Evolutionary conservation across 2,113 vertebrate species (phyloP).

Genomic region (Vidua chalybeata): DNA sequence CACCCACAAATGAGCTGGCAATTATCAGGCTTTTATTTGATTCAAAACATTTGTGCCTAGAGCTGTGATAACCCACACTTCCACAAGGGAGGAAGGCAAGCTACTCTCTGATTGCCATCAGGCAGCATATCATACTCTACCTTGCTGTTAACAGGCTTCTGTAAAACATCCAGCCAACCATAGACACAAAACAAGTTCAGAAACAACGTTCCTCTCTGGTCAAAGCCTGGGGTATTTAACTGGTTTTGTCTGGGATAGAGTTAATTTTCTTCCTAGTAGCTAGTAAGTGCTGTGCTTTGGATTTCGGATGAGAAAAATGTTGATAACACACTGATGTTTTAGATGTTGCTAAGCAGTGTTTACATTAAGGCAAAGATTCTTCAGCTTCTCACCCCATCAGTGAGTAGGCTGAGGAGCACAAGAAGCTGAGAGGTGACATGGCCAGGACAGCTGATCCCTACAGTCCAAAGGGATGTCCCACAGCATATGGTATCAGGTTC

Average conservation of each 20-base stretch:
- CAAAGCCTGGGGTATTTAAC: not conserved
- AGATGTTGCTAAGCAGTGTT: not conserved
- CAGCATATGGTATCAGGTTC: not conserved
- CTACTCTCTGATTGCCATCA: not conserved
- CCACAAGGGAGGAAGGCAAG: not conserved
- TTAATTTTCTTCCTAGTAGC: not conserved
- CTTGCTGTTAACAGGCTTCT: not conserved
- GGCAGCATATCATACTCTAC: not conserved
- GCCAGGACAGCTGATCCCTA: not conserved
- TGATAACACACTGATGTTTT: not conserved
- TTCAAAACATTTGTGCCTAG: conserved; percentile 19
- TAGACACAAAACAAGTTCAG: not conserved
- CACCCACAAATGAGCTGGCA: not conserved
- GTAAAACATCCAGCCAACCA: not conserved
- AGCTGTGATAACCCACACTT: not conserved
- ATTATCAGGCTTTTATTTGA: not conserved
- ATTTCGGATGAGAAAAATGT: not conserved
- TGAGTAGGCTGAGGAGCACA: not conserved
- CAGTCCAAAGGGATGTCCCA: not conserved
- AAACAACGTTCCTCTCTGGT: not conserved
- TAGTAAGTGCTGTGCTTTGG: not conserved
- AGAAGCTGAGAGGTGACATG: not conserved
- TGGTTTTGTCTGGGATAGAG: not conserved
- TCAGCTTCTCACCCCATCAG: not conserved
- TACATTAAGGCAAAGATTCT: not conserved